A percentile compares a stretch with the other conserved stretches of the same genome.
These are phyloP conservation scores for Stichodactyla mertensii DNA, from an alignment of 64 coral and sea anemone species.

Conservation along the genomic window DNA sequence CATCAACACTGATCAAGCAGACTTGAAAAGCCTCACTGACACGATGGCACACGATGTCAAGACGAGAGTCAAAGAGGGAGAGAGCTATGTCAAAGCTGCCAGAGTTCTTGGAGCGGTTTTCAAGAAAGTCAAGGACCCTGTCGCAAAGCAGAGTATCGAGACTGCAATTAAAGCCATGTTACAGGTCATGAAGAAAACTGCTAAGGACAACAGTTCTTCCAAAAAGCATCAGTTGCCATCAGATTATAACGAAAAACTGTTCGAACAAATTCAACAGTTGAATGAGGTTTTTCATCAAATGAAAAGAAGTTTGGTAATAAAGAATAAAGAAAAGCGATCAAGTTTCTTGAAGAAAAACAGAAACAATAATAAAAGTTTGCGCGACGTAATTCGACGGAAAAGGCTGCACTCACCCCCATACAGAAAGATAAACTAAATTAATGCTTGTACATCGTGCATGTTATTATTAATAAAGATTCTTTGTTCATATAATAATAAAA, in stretches of 20 bases:
- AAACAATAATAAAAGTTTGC: neutral
- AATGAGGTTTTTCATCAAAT: neutral
- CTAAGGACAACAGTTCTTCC: neutral
- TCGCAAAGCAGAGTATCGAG: slow-evolving; percentile 85
- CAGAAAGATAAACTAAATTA: neutral
- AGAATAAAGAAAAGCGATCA: neutral
- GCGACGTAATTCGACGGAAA: neutral
- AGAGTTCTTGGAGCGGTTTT: slow-evolving; percentile 84
- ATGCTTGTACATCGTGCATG: no score
- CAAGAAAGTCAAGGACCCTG: slow-evolving; percentile 82
- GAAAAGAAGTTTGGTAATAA: neutral
- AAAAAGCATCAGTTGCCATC: neutral
- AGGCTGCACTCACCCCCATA: neutral
- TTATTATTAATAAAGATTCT: no score
- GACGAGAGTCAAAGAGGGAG: neutral
- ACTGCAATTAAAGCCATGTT: slow-evolving; percentile 92
- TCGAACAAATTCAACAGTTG: neutral
- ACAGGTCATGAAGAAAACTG: slow-evolving; percentile 40
- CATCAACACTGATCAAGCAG: neutral
- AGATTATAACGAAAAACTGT: neutral
- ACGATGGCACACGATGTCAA: slow-evolving; percentile 10
- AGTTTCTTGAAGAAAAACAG: neutral
- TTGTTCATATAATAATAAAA: no score
- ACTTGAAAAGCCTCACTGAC: slow-evolving; percentile 1
- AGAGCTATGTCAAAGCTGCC: slow-evolving; percentile 57